Conservation (phyloP, 2,113 vertebrate genomes). For the Cynopterus brachyotis region DNA sequence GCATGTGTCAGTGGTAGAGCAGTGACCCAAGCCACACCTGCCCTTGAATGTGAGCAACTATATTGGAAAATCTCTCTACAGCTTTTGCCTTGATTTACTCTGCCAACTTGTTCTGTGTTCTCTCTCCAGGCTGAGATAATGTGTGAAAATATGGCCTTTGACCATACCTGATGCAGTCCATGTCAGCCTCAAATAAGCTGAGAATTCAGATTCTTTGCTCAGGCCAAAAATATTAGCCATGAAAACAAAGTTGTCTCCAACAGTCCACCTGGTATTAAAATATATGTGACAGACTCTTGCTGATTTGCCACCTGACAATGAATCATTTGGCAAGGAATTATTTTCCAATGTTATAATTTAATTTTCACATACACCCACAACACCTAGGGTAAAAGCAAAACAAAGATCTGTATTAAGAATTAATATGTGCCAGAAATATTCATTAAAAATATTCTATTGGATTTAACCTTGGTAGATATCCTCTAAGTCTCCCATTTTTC, state of each 20-base stretch:
- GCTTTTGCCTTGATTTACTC: background rate
- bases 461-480: background rate
- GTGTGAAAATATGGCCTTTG: background rate
- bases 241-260: conserved; percentile 50
- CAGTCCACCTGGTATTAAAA: conserved; percentile 46
- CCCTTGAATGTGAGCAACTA: background rate
- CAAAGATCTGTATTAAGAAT: background rate
- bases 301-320: conserved; percentile 43
- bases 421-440: conserved; percentile 41
- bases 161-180: background rate
- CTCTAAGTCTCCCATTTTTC: background rate
- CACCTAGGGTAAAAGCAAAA: conserved; percentile 44
- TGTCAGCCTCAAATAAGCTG: background rate
- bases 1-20: background rate
- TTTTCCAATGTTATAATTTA: conserved; percentile 52
- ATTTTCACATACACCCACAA: conserved; percentile 53
- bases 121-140: background rate
- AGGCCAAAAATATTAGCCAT: background rate
- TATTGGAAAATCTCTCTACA: background rate
- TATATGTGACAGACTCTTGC: conserved; percentile 47
- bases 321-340: conserved; percentile 50
- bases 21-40: conserved; percentile 59
- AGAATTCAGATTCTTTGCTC: background rate
- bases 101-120: background rate
- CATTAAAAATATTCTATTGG: background rate